phyloP scores from a whole-genome alignment of 1,140 invertebrate species.

The Polypedilum vanderplanki region DNA sequence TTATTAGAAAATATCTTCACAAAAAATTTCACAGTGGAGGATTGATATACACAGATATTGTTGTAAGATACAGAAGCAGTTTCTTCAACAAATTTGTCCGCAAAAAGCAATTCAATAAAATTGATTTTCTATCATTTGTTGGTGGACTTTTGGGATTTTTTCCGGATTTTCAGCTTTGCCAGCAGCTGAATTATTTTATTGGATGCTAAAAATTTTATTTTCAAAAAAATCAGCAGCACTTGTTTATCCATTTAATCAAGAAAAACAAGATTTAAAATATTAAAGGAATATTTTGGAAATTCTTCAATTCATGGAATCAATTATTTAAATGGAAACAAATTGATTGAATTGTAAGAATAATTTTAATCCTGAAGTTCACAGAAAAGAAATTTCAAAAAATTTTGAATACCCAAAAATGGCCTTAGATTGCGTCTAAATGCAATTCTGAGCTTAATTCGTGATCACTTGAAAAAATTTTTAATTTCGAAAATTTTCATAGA shows the following conservation, averaged over 20 bases:
- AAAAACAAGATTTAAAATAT: background rate
- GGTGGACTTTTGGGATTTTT: constrained; percentile 52
- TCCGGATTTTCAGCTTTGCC: constrained; percentile 52
- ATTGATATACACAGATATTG: background rate
- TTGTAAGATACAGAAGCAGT: background rate
- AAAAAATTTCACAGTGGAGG: background rate
- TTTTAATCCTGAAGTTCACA: too few relatives aligned
- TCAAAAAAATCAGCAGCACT: background rate
- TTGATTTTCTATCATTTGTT: constrained; percentile 51
- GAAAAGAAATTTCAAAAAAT: too few relatives aligned
- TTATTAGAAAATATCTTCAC: background rate
- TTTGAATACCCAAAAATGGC: too few relatives aligned
- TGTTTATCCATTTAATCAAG: background rate
- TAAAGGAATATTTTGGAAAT: background rate
- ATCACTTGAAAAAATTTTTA: background rate
- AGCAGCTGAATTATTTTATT: constrained; percentile 50
- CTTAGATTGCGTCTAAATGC: too few relatives aligned
- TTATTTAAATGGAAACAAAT: background rate
- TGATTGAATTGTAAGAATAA: background rate
- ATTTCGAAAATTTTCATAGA: too few relatives aligned
- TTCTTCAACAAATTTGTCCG: background rate
- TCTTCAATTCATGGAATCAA: background rate
- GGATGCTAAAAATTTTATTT: background rate
- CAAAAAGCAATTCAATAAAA: background rate
- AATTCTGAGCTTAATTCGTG: too few relatives aligned